Conservation (phyloP, 2,797 vertebrate genomes). For the Pipistrellus pygmaeus region DNA sequence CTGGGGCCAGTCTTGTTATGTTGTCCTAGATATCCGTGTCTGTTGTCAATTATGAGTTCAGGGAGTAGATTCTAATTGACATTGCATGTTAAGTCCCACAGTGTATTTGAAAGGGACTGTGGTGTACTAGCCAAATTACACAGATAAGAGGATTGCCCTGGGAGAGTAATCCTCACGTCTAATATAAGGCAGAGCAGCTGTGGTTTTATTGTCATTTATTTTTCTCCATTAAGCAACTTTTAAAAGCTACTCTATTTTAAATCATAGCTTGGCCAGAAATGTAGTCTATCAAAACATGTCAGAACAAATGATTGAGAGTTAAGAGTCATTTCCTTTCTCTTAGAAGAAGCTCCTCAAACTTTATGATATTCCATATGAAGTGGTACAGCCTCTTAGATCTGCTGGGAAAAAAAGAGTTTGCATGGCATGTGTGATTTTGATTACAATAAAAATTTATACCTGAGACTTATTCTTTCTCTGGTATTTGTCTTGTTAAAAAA, state of each 20-base stretch:
- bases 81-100: neutral
- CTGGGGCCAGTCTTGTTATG: neutral
- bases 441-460: neutral
- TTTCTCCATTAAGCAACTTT: neutral
- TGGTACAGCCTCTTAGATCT: neutral
- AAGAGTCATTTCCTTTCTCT: neutral
- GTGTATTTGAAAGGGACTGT: neutral
- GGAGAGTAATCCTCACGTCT: neutral
- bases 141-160: neutral
- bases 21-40: neutral
- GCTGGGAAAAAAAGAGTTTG: neutral
- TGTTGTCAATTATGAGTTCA: neutral
- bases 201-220: neutral
- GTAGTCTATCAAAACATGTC: neutral
- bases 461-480: neutral
- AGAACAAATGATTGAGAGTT: neutral
- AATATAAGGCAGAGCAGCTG: neutral
- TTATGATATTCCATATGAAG: neutral
- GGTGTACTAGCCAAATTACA: neutral
- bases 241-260: neutral
- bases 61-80: conserved; percentile 49
- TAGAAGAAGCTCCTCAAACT: neutral
- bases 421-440: neutral
- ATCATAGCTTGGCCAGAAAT: neutral
- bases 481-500: neutral